A percentile compares a stretch with the other conserved stretches of the same genome.
phyloP scores from a whole-genome alignment of 2,797 vertebrate genomes.

The Todus mexicanus region DNA sequence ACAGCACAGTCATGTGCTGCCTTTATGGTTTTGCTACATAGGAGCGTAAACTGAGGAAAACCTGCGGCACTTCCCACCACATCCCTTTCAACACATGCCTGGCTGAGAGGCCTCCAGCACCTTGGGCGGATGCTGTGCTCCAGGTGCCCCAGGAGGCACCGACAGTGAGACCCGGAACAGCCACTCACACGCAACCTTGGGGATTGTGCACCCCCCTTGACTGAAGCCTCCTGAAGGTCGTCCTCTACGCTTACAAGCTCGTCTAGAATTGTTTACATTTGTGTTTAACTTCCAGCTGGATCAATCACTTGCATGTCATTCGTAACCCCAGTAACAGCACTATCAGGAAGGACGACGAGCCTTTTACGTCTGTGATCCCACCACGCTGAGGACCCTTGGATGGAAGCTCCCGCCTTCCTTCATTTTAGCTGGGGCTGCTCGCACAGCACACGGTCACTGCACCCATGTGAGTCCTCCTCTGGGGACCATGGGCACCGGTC shows the following conservation, averaged over 20 bases:
- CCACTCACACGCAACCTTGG: background rate
- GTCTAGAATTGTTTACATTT: background rate
- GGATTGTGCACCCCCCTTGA: background rate
- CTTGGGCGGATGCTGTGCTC: background rate
- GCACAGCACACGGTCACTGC: fast-evolving
- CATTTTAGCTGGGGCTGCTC: background rate
- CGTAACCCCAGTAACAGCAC: background rate
- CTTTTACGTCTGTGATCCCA: background rate
- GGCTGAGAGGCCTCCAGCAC: background rate
- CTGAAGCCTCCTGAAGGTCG: background rate
- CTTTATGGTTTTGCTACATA: background rate
- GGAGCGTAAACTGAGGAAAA: background rate
- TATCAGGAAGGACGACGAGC: background rate
- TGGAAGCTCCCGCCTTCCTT: background rate
- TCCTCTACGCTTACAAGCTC: background rate
- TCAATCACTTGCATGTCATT: background rate
- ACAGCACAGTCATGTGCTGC: background rate
- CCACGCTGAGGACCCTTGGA: fast-evolving
- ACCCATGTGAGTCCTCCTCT: background rate
- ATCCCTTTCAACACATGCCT: fast-evolving
- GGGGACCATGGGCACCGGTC: background rate
- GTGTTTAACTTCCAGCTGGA: background rate
- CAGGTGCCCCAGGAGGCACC: fast-evolving
- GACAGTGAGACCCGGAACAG: fast-evolving
- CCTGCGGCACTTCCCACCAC: background rate